Evolutionary conservation across 2,113 vertebrate genomes (phyloP).

Genomic region (Alethe diademata): DNA sequence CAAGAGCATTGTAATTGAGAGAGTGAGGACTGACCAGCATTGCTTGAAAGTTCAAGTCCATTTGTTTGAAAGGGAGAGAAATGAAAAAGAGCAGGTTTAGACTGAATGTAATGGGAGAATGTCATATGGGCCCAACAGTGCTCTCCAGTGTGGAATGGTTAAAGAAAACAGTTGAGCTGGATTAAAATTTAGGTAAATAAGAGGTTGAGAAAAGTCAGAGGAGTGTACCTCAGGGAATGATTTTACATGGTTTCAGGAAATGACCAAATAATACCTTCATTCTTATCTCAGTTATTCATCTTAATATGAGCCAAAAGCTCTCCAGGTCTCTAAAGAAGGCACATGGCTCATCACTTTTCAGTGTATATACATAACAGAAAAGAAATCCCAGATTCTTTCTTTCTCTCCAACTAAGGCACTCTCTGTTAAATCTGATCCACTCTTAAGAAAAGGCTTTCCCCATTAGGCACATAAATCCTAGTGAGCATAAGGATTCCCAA

Average conservation of each 20-base stretch:
- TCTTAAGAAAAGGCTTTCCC: not conserved
- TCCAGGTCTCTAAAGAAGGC: not conserved
- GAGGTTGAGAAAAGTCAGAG: not conserved
- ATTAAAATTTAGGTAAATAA: conserved; percentile 10
- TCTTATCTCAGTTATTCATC: not conserved
- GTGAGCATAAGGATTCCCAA: not conserved
- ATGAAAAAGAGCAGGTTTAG: not conserved
- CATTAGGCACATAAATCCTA: not conserved
- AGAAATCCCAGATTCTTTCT: not conserved
- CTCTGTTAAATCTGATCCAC: not conserved
- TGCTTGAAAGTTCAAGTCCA: not conserved
- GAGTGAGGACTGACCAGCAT: not conserved
- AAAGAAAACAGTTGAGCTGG: not conserved
- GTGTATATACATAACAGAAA: not conserved
- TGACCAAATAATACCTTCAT: not conserved
- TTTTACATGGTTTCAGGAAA: conserved; percentile 2
- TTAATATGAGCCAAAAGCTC: not conserved
- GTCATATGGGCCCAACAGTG: not conserved
- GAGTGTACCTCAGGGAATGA: not conserved
- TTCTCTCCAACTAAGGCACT: not conserved
- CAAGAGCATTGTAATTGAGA: not conserved
- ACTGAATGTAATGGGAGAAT: not conserved
- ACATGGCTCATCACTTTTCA: not conserved
- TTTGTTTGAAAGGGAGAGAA: not conserved
- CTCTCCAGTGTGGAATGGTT: not conserved